A percentile compares a stretch with the other conserved stretches of the same genome.
Evolutionary conservation across 2,888 invertebrate species (phyloP).

Genomic region (Amphipoea lucens): DNA sequence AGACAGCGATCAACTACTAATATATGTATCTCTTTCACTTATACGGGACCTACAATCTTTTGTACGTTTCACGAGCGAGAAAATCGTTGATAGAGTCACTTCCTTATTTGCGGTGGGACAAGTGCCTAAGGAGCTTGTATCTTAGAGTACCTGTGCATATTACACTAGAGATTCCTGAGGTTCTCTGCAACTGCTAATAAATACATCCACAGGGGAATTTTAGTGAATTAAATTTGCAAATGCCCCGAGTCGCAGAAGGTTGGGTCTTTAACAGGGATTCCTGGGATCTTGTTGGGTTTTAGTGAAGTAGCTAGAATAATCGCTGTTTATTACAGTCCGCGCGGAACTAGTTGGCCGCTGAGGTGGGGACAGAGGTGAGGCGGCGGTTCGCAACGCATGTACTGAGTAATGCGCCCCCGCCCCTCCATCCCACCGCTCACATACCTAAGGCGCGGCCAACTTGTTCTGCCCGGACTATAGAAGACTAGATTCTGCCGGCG

Average conservation of each 20-base stretch:
- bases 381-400: too few relatives aligned
- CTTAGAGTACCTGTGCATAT: constrained; percentile 3
- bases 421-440: too few relatives aligned
- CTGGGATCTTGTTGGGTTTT: neutral
- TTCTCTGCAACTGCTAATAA: constrained; percentile 2
- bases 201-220: neutral
- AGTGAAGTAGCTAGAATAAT: neutral
- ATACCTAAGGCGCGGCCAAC: too few relatives aligned
- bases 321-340: neutral
- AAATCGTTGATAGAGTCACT: neutral
- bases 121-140: neutral
- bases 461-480: too few relatives aligned
- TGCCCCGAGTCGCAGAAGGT: neutral
- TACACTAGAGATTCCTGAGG: constrained; percentile 19
- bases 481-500: too few relatives aligned
- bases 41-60: neutral
- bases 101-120: neutral
- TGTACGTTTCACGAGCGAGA: neutral
- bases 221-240: constrained; percentile 30
- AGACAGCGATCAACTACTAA: neutral
- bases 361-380: too few relatives aligned
- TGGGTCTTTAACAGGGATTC: neutral
- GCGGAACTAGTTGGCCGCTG: too few relatives aligned
- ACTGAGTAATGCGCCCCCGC: too few relatives aligned
- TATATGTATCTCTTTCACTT: neutral